phyloP scores from a whole-genome alignment of 1,140 invertebrate genomes.

The Hermatobates lingyangjiaoensis region DNA sequence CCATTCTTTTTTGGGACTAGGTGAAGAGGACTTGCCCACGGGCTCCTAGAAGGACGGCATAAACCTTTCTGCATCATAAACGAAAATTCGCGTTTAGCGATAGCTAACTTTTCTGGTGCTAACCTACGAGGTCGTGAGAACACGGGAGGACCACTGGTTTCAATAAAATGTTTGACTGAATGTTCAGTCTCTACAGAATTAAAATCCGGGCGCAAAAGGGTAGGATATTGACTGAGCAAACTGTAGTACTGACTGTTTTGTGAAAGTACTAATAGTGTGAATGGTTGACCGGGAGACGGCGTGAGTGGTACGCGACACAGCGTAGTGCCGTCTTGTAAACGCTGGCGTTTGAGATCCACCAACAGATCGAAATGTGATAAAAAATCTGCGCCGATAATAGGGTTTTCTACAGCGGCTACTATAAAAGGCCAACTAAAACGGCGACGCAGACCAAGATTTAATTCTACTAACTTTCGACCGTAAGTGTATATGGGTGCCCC shows the following conservation, averaged over 20 bases:
- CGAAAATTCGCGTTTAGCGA: slow-evolving; percentile 20
- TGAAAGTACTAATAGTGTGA: neutral
- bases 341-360: neutral
- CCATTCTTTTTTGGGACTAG: slow-evolving; percentile 28
- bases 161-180: neutral
- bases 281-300: neutral
- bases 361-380: slow-evolving; percentile 6
- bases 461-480: slow-evolving; percentile 16
- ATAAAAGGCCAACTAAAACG: slow-evolving; percentile 24
- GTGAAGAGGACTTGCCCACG: slow-evolving; percentile 26
- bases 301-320: neutral
- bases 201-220: neutral
- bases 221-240: neutral
- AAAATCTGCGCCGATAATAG: slow-evolving; percentile 26
- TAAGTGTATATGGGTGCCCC: slow-evolving; percentile 21
- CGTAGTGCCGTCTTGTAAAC: neutral
- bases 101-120: slow-evolving; percentile 18
- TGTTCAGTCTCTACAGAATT: neutral
- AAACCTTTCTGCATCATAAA: slow-evolving; percentile 19
- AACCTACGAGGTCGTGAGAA: slow-evolving; percentile 21
- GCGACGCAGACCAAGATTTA: slow-evolving; percentile 22
- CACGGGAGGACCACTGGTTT: slow-evolving; percentile 21
- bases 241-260: neutral
- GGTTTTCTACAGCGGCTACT: slow-evolving; percentile 22
- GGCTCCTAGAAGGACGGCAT: slow-evolving; percentile 18